Percentiles rank a stretch among this genome's conserved stretches.
Conservation (phyloP, 1,140 invertebrate genomes). For the Ladona fulva region DNA sequence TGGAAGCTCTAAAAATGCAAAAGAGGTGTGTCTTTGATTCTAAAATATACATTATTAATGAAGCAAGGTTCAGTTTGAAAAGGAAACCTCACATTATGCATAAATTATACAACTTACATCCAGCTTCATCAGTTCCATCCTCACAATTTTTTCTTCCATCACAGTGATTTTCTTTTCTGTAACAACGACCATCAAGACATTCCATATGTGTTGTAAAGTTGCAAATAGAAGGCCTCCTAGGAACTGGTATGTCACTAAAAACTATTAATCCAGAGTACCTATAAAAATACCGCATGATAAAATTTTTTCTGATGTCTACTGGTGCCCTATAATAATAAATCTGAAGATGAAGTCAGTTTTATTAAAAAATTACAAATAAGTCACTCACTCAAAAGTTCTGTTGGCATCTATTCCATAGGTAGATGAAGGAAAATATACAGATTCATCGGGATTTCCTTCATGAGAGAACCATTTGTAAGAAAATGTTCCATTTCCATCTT, state of each 20-base stretch:
- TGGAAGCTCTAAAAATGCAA: no score
- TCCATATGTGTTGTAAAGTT: conserved; percentile 63
- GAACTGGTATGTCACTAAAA: conserved; percentile 73
- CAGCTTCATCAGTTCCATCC: conserved; percentile 81
- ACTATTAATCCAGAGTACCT: conserved; percentile 68
- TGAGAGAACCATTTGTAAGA: conserved; percentile 78
- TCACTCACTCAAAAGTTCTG: conserved; percentile 72
- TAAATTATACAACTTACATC: conserved; percentile 48
- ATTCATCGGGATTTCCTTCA: conserved; percentile 73
- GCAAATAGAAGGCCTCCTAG: conserved; percentile 58
- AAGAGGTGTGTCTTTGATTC: no score
- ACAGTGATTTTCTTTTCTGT: conserved; percentile 62
- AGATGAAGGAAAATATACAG: conserved; percentile 81
- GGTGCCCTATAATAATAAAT: neutral
- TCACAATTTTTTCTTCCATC: conserved; percentile 67
- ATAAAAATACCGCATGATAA: conserved; percentile 18
- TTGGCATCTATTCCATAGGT: conserved; percentile 91
- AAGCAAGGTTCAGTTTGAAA: no score
- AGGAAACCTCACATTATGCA: no score
- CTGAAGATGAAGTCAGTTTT: neutral
- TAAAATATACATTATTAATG: no score
- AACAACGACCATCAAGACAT: conserved; percentile 76
- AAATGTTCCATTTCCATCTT: conserved; percentile 73
- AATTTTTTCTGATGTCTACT: neutral
- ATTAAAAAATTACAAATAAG: neutral